Evolutionary conservation across 2,888 invertebrate genomes (phyloP).

Genomic region (Rotaria macrura): DNA sequence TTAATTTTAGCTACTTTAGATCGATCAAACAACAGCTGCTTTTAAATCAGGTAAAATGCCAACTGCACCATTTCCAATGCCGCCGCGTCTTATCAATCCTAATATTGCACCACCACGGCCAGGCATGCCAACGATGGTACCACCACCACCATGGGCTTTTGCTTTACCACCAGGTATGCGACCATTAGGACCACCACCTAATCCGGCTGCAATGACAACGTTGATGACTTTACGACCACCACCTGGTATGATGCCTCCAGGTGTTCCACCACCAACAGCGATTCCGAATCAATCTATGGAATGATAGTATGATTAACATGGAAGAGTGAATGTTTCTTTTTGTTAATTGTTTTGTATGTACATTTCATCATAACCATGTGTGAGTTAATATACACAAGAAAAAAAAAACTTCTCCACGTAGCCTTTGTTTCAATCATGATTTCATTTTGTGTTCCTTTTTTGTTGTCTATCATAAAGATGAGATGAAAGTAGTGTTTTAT

Average conservation of each 20-base stretch:
- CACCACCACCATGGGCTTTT: constrained; percentile 20
- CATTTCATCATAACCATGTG: not conserved
- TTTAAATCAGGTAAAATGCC: constrained; percentile 31
- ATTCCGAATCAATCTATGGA: constrained; percentile 2
- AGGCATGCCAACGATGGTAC: constrained; percentile 17
- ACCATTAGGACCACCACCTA: constrained; percentile 22
- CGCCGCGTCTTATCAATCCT: constrained; percentile 23
- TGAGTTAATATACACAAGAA: not conserved
- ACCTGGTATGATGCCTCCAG: constrained; percentile 27
- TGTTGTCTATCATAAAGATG: too few relatives aligned
- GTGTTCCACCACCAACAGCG: constrained; percentile 13
- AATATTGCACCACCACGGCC: constrained; percentile 19
- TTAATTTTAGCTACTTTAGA: not conserved
- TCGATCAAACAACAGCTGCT: constrained; percentile 27
- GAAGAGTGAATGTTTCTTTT: not conserved
- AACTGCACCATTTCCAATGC: constrained; percentile 23
- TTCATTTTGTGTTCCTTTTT: too few relatives aligned
- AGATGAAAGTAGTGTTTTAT: too few relatives aligned
- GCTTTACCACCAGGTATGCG: not conserved
- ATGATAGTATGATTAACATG: not conserved
- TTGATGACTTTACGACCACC: constrained; percentile 24
- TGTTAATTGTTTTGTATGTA: not conserved
- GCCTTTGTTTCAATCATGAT: not conserved
- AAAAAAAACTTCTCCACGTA: not conserved
- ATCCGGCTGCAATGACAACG: constrained; percentile 9